These are phyloP conservation scores for Neoascia interrupta DNA, from an alignment of 2,888 invertebrate genomes.

Conservation along the genomic window DNA sequence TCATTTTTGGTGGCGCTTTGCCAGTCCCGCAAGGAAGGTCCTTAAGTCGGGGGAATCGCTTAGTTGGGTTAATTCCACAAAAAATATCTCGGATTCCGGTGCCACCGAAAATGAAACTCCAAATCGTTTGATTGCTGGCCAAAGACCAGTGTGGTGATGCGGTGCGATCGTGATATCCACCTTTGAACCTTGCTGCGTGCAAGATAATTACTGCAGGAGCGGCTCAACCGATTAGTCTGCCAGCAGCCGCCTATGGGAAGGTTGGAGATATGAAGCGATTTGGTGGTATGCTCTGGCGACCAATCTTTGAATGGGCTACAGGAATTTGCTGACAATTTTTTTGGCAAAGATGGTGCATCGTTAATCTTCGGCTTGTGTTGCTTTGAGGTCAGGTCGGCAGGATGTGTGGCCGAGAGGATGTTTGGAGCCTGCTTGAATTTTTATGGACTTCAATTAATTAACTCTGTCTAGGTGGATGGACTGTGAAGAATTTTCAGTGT, in stretches of 20 bases:
- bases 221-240: constrained; percentile 42
- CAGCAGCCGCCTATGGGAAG: constrained; percentile 27
- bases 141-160: constrained; percentile 11
- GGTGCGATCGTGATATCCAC: constrained; percentile 60
- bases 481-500: constrained; percentile 26
- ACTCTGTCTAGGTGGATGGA: constrained; percentile 46
- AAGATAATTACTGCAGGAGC: constrained; percentile 53
- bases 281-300: constrained; percentile 40
- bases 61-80: constrained; percentile 52
- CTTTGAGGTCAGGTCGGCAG: constrained; percentile 44
- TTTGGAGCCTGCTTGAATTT: constrained; percentile 43
- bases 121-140: constrained; percentile 35
- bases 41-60: constrained; percentile 59
- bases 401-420: constrained; percentile 43
- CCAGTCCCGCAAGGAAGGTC: constrained; percentile 50
- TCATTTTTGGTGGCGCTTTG: constrained; percentile 69
- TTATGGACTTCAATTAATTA: constrained; percentile 54
- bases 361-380: constrained; percentile 57
- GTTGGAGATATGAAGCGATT: constrained; percentile 33
- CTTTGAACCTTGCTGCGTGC: constrained; percentile 53
- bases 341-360: constrained; percentile 41
- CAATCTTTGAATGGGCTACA: constrained; percentile 29
- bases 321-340: constrained; percentile 64
- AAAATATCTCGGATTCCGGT: constrained; percentile 53
- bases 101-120: constrained; percentile 60